phyloP scores from a whole-genome alignment of 2,797 vertebrate species.

The Chrosomus eos region DNA sequence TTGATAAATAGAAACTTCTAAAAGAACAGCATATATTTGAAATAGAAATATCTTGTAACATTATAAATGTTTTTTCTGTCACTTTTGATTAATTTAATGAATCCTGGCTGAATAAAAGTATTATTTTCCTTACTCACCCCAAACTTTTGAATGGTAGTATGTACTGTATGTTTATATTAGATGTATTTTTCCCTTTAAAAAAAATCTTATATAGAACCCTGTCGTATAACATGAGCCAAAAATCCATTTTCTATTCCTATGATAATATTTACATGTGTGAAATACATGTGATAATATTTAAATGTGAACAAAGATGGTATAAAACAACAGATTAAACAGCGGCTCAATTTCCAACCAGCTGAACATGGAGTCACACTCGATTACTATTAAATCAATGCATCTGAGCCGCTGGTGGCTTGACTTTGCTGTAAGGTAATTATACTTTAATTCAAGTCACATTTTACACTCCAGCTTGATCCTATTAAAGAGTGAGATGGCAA shows the following conservation, averaged over 20 bases:
- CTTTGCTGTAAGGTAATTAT: conserved; percentile 43
- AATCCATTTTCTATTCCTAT: background rate
- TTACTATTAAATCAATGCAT: conserved; percentile 47
- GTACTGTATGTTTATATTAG: background rate
- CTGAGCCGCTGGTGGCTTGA: conserved; percentile 45
- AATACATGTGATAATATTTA: conserved; percentile 7
- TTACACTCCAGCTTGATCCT: conserved; percentile 47
- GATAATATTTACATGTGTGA: background rate
- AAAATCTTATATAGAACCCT: background rate
- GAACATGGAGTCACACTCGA: conserved; percentile 35
- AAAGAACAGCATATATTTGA: background rate
- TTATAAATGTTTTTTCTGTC: background rate
- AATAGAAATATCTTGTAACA: background rate
- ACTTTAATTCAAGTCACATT: conserved; percentile 49
- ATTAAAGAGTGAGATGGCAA: conserved; percentile 42
- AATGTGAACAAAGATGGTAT: background rate
- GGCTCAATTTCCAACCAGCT: conserved; percentile 14
- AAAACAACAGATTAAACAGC: conserved; percentile 1
- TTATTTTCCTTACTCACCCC: background rate
- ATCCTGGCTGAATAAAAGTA: background rate
- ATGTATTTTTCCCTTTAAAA: background rate
- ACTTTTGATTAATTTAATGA: background rate
- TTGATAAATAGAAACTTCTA: background rate
- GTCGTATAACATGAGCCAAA: background rate
- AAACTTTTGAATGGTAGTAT: background rate